Evolutionary conservation across 2,113 vertebrate species (phyloP).

Genomic region (Corythornis madagascariensis): DNA sequence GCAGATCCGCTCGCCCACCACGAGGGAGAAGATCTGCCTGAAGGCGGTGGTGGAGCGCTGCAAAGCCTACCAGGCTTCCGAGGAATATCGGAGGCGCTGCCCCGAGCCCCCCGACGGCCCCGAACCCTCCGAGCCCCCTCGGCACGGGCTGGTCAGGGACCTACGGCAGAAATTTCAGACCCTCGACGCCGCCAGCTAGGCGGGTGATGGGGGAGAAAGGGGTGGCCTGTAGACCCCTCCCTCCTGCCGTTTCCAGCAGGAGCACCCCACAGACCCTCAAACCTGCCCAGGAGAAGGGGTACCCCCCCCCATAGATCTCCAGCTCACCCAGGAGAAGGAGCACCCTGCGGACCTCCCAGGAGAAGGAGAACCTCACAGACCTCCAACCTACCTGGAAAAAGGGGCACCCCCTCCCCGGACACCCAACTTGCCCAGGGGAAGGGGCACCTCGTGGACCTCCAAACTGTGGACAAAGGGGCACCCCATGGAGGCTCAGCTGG

Average conservation of each 20-base stretch:
- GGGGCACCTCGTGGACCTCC: rapidly evolving
- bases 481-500: rapidly evolving
- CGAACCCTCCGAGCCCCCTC: conserved; percentile 40
- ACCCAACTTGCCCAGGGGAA: rapidly evolving
- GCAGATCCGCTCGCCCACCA: conserved; percentile 80
- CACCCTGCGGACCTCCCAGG: not conserved
- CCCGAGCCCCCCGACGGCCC: conserved; percentile 41
- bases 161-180: conserved; percentile 92
- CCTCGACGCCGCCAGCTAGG: conserved; percentile 79
- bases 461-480: not conserved
- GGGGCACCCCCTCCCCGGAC: no score
- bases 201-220: not conserved
- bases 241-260: no score
- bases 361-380: not conserved
- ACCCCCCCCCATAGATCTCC: not conserved
- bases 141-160: conserved; percentile 85
- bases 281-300: rapidly evolving
- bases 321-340: not conserved
- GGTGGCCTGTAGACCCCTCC: no score
- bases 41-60: conserved; percentile 81
- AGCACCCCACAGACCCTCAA: not conserved
- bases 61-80: conserved; percentile 81
- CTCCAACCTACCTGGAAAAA: not conserved
- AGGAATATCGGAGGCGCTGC: conserved; percentile 65
- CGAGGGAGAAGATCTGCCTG: conserved; percentile 84